A percentile compares a stretch with the other conserved stretches of the same genome.
Evolutionary conservation across 2,797 vertebrate genomes (phyloP).

Genomic region (Labroides dimidiatus): DNA sequence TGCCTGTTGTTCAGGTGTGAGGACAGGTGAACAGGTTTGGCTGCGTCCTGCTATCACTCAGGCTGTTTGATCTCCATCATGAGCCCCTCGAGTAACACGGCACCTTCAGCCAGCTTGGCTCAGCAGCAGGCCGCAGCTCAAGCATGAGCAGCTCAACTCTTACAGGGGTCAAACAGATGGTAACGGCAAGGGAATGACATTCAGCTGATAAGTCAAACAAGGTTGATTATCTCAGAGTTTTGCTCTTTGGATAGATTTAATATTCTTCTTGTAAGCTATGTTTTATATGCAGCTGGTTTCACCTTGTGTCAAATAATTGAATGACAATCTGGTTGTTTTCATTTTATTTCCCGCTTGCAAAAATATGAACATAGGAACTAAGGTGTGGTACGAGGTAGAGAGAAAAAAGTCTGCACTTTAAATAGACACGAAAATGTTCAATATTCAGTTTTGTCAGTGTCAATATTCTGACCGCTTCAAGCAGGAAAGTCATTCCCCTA

Average conservation of each 20-base stretch:
- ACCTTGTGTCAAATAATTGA: too few relatives aligned
- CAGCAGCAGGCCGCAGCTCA: slow-evolving; percentile 21
- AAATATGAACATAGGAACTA: too few relatives aligned
- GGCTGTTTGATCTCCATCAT: slow-evolving; percentile 45
- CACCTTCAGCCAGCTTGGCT: slow-evolving; percentile 25
- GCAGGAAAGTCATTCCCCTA: too few relatives aligned
- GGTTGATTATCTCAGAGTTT: slow-evolving; percentile 1
- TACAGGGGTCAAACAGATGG: slow-evolving; percentile 50
- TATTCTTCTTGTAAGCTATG: too few relatives aligned
- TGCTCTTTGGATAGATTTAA: not conserved
- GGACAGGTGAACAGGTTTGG: slow-evolving; percentile 51
- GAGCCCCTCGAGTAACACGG: slow-evolving; percentile 34
- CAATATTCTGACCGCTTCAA: too few relatives aligned
- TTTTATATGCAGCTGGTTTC: too few relatives aligned
- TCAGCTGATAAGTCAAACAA: slow-evolving; percentile 28
- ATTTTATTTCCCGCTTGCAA: too few relatives aligned
- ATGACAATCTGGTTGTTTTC: too few relatives aligned
- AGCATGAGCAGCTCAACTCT: slow-evolving; percentile 24
- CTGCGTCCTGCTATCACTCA: slow-evolving; percentile 39
- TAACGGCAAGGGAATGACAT: slow-evolving; percentile 14
- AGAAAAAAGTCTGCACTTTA: too few relatives aligned
- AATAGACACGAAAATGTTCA: too few relatives aligned
- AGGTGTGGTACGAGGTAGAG: too few relatives aligned
- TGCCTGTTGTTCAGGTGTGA: slow-evolving; percentile 38
- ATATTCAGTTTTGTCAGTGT: too few relatives aligned